phyloP scores from a whole-genome alignment of 1,140 invertebrate genomes.

The Campoletis sonorensis region DNA sequence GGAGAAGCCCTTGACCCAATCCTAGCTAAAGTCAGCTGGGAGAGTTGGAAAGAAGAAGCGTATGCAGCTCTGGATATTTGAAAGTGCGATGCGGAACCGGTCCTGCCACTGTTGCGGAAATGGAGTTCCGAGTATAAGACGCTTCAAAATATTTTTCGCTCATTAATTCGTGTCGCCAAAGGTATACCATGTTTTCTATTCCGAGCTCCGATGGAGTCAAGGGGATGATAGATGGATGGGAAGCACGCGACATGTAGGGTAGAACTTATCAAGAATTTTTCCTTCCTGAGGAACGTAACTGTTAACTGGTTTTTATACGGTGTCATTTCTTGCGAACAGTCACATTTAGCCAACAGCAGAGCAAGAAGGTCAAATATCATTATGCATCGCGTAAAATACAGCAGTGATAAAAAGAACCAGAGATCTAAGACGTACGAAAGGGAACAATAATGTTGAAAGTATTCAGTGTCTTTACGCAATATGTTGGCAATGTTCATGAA shows the following conservation, averaged over 20 bases:
- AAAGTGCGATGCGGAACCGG: too few relatives aligned
- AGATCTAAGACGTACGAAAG: not conserved
- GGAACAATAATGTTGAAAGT: not conserved
- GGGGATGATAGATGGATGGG: conserved; percentile 21
- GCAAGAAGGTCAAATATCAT: not conserved
- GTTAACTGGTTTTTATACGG: conserved; percentile 14
- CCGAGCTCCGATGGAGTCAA: not conserved
- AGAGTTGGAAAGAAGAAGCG: too few relatives aligned
- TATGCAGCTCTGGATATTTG: too few relatives aligned
- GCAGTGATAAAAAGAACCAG: not conserved
- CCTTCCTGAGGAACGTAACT: not conserved
- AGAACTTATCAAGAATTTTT: conserved; percentile 10
- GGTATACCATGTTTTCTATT: conserved; percentile 1
- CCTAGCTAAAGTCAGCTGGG: too few relatives aligned
- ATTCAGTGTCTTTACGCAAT: not conserved
- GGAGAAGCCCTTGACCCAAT: too few relatives aligned
- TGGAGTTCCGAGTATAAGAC: too few relatives aligned
- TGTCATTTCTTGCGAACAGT: conserved; percentile 16
- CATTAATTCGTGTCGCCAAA: conserved; percentile 30
- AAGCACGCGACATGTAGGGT: conserved; percentile 22
- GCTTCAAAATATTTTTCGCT: conserved; percentile 35
- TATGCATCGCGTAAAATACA: conserved; percentile 12
- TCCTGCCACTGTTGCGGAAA: too few relatives aligned
- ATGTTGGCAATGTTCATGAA: not conserved
- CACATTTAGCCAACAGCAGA: not conserved